Evolutionary conservation across 2,113 vertebrate species (phyloP), one percentile per base, ranked within the genome.

Genomic region (Pelmatolapia mariae): DNA sequence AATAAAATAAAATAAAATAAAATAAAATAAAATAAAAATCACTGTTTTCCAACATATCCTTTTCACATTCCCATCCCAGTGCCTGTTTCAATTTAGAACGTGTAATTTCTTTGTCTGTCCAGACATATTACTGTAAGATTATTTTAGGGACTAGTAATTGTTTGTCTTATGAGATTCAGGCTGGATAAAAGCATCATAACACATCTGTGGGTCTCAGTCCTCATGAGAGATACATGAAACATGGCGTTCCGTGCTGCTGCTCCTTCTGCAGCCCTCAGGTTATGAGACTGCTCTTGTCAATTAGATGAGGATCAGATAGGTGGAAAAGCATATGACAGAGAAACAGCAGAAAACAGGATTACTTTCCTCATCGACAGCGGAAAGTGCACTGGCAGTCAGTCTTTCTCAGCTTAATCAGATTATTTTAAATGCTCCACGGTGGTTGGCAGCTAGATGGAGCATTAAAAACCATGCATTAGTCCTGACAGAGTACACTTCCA

Each of bases 301-400:
- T 95, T 93, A 92, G 76, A 24, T 26, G 80, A 59, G 66, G 86
- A 94, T 94, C 81, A 93, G 92, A 94, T 93, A 92, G 52, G 83
- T 89, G 83, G 73, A 66, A 50, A 85, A 92, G 79, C 82, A 43
- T 89, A 85, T 90, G 91, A 92, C 84, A 89, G 87, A 59, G 83
- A 93, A 95, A 90, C 79, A 79, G 93, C 86, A 90, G 94, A 93
- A 94, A 95, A 96, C 91, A 83, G 86, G 92, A 95, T 94, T 94
- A 95, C 53, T 53, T 52, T 83, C 36, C 87, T 91, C 90, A 87
- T 89, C 56, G 82, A 85, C 52, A 76, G 91, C 87, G 73, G 57
- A 89, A 92, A 94, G 91, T 89, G 89, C 89, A 86, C 89, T 63
- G 53, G 82, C 88, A 89, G 86, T 87, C 86, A 81, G 84, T 93